Base-by-base conservation (phyloP, 1,140 invertebrate species). In the Megathymus violae region DNA sequence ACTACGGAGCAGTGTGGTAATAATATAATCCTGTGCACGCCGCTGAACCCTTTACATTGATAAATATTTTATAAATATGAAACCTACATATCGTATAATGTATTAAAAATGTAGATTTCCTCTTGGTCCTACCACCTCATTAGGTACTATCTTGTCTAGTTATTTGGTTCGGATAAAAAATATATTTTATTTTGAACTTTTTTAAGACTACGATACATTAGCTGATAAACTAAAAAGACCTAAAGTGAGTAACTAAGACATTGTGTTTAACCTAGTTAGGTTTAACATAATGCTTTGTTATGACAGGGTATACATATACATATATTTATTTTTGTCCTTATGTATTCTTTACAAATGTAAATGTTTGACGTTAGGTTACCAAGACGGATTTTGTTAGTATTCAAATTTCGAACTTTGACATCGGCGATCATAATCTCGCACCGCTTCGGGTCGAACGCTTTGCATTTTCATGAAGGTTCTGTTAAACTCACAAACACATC, bases 381-480 rank as follows among this genome's bases (percentile, higher is more conserved):
- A 22, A 56, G 17, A 38, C n/a, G 13, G 22, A 44, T 52, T 44
- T 56, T 44, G 52, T 44, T 54, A 41, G n/a, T 40, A 52, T 52
- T 56, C 40, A 44, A 56, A 56, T 56, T 56, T 27, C 62, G 68
- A 70, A 66, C 63, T 62, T 62, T 70, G 68, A 66, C 59, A 62
- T 13, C 43, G 54, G 40, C 60, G 60, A 70, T 66, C 40, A 40
- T 56, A 31, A 70, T 44, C 66, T 71, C 75, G 78, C 80, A 76
- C 71, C 71, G 61, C 73, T 54, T 52, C 73, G 74, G 59, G 77
- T 80, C 67, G 71, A 67, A 66, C 64, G 67, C 61, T 46, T 70
- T 81, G 75, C 77, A 82, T 86, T 84, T 85, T 85, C 77, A 83
- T 76, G 79, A 79, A 83, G 80, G 74, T 62, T 81, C 69, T 46